phyloP scores from a whole-genome alignment of 2,888 invertebrate species.

The Chalcis sispes region DNA sequence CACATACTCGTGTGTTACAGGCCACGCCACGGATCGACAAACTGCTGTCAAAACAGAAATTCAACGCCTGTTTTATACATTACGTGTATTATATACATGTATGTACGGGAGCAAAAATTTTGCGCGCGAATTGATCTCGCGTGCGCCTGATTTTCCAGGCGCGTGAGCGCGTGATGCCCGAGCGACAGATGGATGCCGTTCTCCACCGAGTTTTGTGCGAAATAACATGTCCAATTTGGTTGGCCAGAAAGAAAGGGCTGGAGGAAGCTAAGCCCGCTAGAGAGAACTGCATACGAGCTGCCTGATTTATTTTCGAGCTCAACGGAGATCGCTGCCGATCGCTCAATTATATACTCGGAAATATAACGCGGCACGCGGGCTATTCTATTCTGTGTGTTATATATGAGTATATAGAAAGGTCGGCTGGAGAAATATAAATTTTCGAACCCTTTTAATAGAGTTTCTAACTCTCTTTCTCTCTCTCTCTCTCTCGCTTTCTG shows the following conservation, averaged over 20 bases:
- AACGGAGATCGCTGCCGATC: slow-evolving; percentile 29
- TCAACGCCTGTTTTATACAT: too few species aligned
- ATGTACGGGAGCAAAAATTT: too few species aligned
- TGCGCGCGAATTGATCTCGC: too few species aligned
- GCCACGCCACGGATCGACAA: too few species aligned
- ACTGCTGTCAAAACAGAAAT: slow-evolving; percentile 75
- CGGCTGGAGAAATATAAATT: slow-evolving; percentile 26
- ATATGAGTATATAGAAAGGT: too few species aligned
- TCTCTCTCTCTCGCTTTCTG: background rate
- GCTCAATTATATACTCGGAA: slow-evolving; percentile 45
- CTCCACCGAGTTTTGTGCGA: slow-evolving; percentile 60
- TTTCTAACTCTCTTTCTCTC: background rate
- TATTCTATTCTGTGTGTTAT: slow-evolving; percentile 13
- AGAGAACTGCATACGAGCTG: background rate
- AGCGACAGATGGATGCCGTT: slow-evolving; percentile 54
- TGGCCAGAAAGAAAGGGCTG: slow-evolving; percentile 31
- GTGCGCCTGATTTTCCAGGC: slow-evolving; percentile 44
- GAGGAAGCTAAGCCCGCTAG: background rate
- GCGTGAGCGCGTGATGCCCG: slow-evolving; percentile 43
- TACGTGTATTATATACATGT: too few species aligned
- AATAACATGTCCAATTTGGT: slow-evolving; percentile 61
- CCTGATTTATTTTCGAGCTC: slow-evolving; percentile 40
- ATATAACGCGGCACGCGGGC: background rate
- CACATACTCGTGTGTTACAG: slow-evolving; percentile 28
- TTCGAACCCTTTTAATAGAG: too few species aligned